Base-by-base conservation (phyloP, 1,140 invertebrate species). In the Agrilus planipennis region DNA sequence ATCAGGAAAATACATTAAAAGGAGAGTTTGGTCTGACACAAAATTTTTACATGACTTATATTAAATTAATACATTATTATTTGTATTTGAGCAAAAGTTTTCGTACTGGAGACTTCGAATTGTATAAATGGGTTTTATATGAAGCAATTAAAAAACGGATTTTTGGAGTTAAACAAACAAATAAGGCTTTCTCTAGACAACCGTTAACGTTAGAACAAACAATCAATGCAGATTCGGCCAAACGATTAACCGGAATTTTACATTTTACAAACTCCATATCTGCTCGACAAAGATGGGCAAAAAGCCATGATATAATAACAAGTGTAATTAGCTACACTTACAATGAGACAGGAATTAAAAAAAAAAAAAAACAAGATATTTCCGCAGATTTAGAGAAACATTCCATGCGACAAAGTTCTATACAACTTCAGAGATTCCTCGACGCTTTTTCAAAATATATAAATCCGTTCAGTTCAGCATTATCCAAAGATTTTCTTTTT, bases 21-120 rank as follows among this genome's bases (percentile, higher is more conserved):
- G 46, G 49, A 9, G 10, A 41, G 3, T 31, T 45, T 32, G 52
- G 47, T 1, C 44, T 49, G 46, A 54, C 50, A 12, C 19, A 44
- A 11, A 42, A 52, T 19, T 56, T 36, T 45, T 59, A 48, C 19
- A 43, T 49, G 20, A 54, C 47, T 11, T 57, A 55, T 17, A 50
- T 58, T 4, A 18, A 46, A 6, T 44, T 60, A n/a, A 38, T 61
- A 6, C 41, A 54, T 34, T 49, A 58, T 45, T 60, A 58, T 34
- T 22, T 52, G 14, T 47, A 42, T n/a, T 21, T 58, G 1, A 45
- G 35, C 6, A 34, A 41, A 39, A 54, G 51, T 29, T 47, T 51
- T 18, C 41, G 44, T 9, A 53, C 25, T 9, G 30, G 39, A 12
- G 46, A 53, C 35, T 46, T 47, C 38, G n/a, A 46, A 25, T 16